phyloP scores from a whole-genome alignment of 2,888 invertebrate species.

The Dolichomitus sp. region DNA sequence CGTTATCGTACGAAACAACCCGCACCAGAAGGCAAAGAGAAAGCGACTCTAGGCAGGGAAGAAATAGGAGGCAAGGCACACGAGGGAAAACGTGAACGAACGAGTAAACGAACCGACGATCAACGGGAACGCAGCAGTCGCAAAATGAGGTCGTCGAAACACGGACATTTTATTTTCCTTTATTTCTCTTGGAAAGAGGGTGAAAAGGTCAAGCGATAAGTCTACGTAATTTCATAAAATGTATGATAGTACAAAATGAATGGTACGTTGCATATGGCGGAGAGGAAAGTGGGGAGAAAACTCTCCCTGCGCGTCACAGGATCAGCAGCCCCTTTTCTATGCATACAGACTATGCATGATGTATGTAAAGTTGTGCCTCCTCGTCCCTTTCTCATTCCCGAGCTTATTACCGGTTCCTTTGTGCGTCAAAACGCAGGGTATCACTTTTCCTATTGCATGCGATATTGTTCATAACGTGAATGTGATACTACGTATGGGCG shows the following conservation, averaged over 20 bases:
- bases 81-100: slow-evolving; percentile 6
- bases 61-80: neutral
- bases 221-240: slow-evolving; percentile 63
- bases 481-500: slow-evolving; percentile 27
- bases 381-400: slow-evolving; percentile 56
- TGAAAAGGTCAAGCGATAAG: slow-evolving; percentile 57
- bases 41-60: neutral
- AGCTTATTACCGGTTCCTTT: slow-evolving; percentile 26
- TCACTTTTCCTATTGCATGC: slow-evolving; percentile 46
- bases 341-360: slow-evolving; percentile 8
- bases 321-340: neutral
- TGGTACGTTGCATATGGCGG: neutral
- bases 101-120: neutral
- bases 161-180: neutral
- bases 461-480: slow-evolving; percentile 41
- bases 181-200: neutral
- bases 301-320: neutral
- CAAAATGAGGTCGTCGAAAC: neutral
- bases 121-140: neutral
- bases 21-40: neutral
- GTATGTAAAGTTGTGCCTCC: slow-evolving; percentile 45
- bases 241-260: slow-evolving; percentile 37
- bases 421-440: slow-evolving; percentile 53
- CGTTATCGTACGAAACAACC: slow-evolving; percentile 2
- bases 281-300: neutral